Percentiles rank a stretch among this genome's conserved stretches.
phyloP scores from a whole-genome alignment of 2,113 vertebrate genomes.

The Cariama cristata region DNA sequence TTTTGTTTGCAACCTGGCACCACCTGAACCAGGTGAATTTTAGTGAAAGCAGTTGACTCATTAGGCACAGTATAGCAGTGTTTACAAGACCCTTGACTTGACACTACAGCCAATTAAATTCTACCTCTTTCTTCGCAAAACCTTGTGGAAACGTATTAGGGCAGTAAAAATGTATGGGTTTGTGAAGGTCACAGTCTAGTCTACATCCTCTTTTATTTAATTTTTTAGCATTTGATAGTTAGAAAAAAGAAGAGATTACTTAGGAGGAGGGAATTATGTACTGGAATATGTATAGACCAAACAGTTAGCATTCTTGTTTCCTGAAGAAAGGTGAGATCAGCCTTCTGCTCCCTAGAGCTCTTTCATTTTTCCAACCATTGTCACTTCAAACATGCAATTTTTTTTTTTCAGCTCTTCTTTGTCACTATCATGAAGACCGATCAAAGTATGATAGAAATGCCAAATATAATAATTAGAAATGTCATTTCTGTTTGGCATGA shows the following conservation, averaged over 20 bases:
- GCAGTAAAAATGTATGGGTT: not conserved
- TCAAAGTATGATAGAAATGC: not conserved
- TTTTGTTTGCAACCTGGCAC: constrained; percentile 30
- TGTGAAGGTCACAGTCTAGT: not conserved
- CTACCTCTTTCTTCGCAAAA: not conserved
- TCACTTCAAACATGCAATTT: not conserved
- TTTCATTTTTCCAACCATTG: not conserved
- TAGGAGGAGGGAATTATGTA: not conserved
- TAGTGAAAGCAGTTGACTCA: not conserved
- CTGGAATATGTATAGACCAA: not conserved
- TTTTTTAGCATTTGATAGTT: not conserved
- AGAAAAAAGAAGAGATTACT: not conserved
- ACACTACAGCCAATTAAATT: not conserved
- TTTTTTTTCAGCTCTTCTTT: not conserved
- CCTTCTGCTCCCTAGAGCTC: not conserved
- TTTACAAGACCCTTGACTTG: not conserved
- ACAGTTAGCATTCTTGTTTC: not conserved
- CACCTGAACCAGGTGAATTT: not conserved
- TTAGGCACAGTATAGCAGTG: not conserved
- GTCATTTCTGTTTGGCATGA: not conserved
- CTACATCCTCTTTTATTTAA: not conserved
- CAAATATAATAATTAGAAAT: not conserved
- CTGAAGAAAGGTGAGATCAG: not conserved
- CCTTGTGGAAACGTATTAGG: not conserved
- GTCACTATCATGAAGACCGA: not conserved